phyloP scores from a whole-genome alignment of 1,140 invertebrate genomes.

The Dendroctonus ponderosae region DNA sequence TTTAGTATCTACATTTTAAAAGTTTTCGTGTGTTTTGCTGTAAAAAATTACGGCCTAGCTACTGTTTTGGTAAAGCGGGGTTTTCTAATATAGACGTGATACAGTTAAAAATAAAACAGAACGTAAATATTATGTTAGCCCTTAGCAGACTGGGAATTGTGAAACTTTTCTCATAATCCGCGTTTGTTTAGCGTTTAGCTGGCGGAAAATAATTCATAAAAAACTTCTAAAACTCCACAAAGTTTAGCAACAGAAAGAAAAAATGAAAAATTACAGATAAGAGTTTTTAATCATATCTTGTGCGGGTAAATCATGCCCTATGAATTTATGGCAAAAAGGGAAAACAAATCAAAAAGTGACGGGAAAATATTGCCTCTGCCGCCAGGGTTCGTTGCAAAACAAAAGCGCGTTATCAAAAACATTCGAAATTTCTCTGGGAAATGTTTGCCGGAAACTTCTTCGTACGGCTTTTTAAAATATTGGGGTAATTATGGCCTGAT shows the following conservation, averaged over 20 bases:
- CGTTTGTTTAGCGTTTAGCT: too few species aligned
- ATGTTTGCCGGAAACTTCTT: slow-evolving; percentile 7
- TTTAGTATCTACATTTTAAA: too few species aligned
- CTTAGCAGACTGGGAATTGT: too few species aligned
- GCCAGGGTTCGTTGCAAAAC: slow-evolving; percentile 2
- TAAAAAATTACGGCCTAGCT: too few species aligned
- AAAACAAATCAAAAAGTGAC: slow-evolving; percentile 26
- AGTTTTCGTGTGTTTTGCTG: too few species aligned
- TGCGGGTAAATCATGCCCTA: slow-evolving; percentile 24
- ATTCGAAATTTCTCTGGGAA: slow-evolving; percentile 15
- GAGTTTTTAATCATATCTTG: slow-evolving; percentile 29
- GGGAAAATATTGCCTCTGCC: slow-evolving; percentile 20
- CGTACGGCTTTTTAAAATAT: slow-evolving; percentile 12
- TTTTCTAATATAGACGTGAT: too few species aligned
- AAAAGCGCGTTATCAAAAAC: slow-evolving; percentile 20
- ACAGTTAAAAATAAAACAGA: too few species aligned
- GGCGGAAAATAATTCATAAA: too few species aligned
- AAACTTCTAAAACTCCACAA: neutral
- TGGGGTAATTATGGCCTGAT: slow-evolving; percentile 13
- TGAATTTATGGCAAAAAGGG: slow-evolving; percentile 27
- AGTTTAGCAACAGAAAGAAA: slow-evolving; percentile 3
- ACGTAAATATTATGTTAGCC: too few species aligned
- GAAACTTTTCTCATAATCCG: too few species aligned
- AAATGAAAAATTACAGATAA: slow-evolving; percentile 26
- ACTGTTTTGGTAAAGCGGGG: too few species aligned